A percentile compares a stretch with the other conserved stretches of the same genome.
Evolutionary conservation across 2,797 vertebrate genomes (phyloP).

Genomic region (Tauraco hartlaubi): DNA sequence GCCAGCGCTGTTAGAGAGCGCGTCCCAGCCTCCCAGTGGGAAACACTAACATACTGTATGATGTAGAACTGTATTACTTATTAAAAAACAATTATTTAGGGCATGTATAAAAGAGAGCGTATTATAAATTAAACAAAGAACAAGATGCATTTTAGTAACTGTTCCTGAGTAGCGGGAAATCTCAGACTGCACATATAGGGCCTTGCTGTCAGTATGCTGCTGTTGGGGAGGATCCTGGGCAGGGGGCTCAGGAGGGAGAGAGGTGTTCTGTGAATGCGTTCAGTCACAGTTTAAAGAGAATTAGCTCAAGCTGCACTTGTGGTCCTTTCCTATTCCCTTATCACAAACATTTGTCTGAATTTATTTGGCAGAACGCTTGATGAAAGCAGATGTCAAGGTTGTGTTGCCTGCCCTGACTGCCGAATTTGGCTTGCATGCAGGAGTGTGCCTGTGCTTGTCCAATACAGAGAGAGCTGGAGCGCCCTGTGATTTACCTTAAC

Average conservation of each 20-base stretch:
- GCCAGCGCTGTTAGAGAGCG: not conserved
- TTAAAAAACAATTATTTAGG: conserved; percentile 34
- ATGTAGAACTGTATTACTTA: not conserved
- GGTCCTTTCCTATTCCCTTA: not conserved
- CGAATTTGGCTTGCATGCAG: not conserved
- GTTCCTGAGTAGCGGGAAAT: not conserved
- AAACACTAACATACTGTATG: not conserved
- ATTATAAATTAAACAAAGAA: conserved; percentile 32
- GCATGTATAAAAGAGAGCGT: not conserved
- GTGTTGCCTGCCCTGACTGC: not conserved
- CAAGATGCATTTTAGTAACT: conserved; percentile 9
- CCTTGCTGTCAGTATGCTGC: not conserved
- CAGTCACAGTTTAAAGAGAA: not conserved
- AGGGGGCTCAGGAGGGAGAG: not conserved
- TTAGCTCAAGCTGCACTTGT: not conserved
- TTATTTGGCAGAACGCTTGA: not conserved
- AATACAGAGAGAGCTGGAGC: not conserved
- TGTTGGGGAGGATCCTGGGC: not conserved
- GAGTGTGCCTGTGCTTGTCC: not conserved
- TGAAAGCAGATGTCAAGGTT: not conserved
- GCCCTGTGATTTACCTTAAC: conserved; percentile 25
- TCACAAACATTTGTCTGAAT: not conserved
- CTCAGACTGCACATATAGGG: not conserved
- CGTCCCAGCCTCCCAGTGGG: fast-evolving
- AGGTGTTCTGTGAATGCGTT: not conserved